phyloP scores from a whole-genome alignment of 2,888 invertebrate genomes.

The Eupithecia tripunctaria region DNA sequence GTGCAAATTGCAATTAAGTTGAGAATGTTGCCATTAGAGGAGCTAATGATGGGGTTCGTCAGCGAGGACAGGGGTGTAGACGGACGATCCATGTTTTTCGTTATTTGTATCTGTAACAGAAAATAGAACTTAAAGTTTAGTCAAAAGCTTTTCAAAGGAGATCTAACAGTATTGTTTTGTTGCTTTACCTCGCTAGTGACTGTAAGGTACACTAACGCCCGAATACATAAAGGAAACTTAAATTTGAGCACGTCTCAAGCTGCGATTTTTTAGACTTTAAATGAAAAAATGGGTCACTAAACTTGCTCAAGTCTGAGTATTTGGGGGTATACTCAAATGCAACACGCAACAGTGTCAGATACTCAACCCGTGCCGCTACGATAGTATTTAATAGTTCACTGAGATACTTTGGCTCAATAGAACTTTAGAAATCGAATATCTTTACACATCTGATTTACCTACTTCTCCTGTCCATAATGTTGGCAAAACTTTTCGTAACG shows the following conservation, averaged over 20 bases:
- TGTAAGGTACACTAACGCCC: neutral
- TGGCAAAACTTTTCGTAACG: neutral
- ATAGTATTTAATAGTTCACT: neutral
- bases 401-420: neutral
- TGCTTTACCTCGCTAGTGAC: neutral
- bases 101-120: neutral
- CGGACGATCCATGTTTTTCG: neutral
- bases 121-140: neutral
- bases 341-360: neutral
- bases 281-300: no score
- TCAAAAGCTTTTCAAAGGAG: neutral
- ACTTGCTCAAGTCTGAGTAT: no score
- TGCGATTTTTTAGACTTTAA: no score
- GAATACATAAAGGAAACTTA: no score
- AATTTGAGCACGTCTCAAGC: no score
- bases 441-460: neutral
- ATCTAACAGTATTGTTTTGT: neutral
- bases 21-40: conserved; percentile 6
- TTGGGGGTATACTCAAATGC: no score
- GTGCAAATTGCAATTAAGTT: conserved; percentile 23
- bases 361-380: neutral
- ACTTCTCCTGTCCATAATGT: neutral
- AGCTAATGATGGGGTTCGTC: conserved; percentile 1
- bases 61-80: neutral
- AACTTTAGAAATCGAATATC: neutral